Percentiles rank a stretch among this genome's conserved stretches.
phyloP scores from a whole-genome alignment of 2,797 vertebrate species.

The Ispidina picta region DNA sequence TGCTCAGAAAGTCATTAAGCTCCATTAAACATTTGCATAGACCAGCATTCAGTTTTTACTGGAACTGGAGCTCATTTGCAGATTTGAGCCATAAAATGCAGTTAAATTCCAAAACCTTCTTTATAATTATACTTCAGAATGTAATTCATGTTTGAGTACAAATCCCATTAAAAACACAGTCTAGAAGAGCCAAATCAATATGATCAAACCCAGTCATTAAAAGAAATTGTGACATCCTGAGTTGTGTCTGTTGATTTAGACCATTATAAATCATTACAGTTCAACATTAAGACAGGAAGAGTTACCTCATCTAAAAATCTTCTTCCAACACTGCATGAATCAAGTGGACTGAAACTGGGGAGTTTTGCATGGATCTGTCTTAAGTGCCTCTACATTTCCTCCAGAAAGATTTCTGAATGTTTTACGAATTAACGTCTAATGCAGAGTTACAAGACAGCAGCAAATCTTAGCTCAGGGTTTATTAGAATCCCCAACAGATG shows the following conservation, averaged over 20 bases:
- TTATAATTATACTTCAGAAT: background rate
- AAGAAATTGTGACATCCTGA: background rate
- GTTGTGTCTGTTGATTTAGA: background rate
- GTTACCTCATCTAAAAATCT: background rate
- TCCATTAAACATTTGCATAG: background rate
- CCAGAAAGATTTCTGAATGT: background rate
- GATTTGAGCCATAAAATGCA: background rate
- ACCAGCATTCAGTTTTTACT: background rate
- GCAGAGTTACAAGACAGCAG: background rate
- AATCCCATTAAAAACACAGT: background rate
- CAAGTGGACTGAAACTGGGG: background rate
- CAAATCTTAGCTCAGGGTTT: slow-evolving; percentile 38
- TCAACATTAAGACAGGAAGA: background rate
- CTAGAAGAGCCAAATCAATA: background rate
- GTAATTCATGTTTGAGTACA: background rate
- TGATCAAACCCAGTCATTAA: background rate
- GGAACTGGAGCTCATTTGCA: background rate
- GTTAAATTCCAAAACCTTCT: background rate
- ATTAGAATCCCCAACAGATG: slow-evolving; percentile 23
- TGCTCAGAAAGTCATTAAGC: slow-evolving; percentile 31
- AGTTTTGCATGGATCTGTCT: background rate
- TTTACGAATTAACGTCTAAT: background rate
- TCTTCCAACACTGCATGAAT: background rate
- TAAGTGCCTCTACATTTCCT: background rate
- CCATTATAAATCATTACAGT: background rate